A percentile compares a stretch with the other conserved stretches of the same genome.
Evolutionary conservation across 2,797 vertebrate species (phyloP).

Genomic region (Neosilurus mollespiculum): DNA sequence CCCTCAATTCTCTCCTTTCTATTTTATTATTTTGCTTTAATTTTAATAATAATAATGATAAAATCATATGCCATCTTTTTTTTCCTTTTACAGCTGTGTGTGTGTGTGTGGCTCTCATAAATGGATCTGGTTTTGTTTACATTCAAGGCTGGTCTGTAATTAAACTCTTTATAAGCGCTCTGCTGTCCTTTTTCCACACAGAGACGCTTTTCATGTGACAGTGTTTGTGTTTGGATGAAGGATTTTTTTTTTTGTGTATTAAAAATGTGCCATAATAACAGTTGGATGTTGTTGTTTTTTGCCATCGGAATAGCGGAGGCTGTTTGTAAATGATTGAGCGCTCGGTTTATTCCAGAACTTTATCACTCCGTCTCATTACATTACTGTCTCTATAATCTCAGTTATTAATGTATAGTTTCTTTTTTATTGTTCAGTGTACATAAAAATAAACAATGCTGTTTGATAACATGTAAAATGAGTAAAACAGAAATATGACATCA

Average conservation of each 20-base stretch:
- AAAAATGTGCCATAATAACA: constrained; percentile 37
- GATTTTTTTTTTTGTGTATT: constrained; percentile 13
- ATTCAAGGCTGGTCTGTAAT: constrained; percentile 46
- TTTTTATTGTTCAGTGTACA: constrained; percentile 56
- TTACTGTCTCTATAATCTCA: constrained; percentile 47
- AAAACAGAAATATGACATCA: constrained; percentile 19
- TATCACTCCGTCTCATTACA: constrained; percentile 37
- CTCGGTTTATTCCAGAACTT: constrained; percentile 39
- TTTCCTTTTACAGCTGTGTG: constrained; percentile 19
- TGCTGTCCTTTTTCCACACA: constrained; percentile 14
- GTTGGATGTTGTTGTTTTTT: constrained; percentile 11
- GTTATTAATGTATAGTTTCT: constrained; percentile 51
- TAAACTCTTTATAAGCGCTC: constrained; percentile 36
- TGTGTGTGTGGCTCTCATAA: constrained; percentile 46
- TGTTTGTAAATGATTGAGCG: constrained; percentile 1
- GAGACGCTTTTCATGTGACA: constrained; percentile 36
- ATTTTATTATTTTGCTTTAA: not conserved
- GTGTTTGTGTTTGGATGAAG: constrained; percentile 11
- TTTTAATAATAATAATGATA: not conserved
- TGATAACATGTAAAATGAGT: constrained; percentile 48
- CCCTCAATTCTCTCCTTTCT: not conserved
- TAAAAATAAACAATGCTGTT: constrained; percentile 52
- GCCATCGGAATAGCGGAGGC: not conserved
- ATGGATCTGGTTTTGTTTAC: constrained; percentile 54
- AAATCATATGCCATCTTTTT: not conserved